phyloP scores from a whole-genome alignment of 2,797 vertebrate species.

The Amniataba percoides region DNA sequence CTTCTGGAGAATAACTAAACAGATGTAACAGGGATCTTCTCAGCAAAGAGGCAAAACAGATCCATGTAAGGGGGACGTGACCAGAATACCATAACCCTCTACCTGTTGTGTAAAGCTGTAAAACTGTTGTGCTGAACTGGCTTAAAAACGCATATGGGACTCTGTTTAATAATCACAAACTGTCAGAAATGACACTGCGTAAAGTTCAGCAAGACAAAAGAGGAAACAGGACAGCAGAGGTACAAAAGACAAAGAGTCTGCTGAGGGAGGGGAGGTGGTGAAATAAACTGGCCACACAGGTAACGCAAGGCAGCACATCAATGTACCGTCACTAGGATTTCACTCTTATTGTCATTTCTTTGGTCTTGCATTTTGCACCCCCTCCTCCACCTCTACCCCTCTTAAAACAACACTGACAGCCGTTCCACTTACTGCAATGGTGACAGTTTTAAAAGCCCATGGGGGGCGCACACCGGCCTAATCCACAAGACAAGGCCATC shows the following conservation, averaged over 20 bases:
- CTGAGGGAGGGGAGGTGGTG: background rate
- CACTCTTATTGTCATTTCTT: conserved; percentile 13
- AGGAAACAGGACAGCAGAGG: conserved; percentile 7
- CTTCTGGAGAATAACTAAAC: conserved; percentile 55
- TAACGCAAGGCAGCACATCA: conserved; percentile 31
- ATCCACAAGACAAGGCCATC: conserved; percentile 62
- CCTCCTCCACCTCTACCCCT: conserved; percentile 24
- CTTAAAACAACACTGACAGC: conserved; percentile 60
- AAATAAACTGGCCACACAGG: conserved; percentile 44
- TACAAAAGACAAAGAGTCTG: conserved; percentile 20
- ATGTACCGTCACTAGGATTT: background rate
- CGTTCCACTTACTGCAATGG: conserved; percentile 59
- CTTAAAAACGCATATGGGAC: conserved; percentile 19
- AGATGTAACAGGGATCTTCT: conserved; percentile 49
- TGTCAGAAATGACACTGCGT: conserved; percentile 30
- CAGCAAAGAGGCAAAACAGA: conserved; percentile 59
- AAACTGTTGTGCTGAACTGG: conserved; percentile 16
- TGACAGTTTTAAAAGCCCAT: conserved; percentile 65
- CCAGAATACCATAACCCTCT: conserved; percentile 30
- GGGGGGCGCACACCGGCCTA: conserved; percentile 33
- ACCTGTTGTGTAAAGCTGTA: conserved; percentile 48
- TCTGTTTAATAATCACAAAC: conserved; percentile 26
- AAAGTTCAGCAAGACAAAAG: conserved; percentile 34
- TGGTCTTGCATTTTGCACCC: conserved; percentile 17
- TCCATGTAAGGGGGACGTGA: conserved; percentile 40